Conservation (phyloP, 1,140 invertebrate species). For the Bombus impatiens region DNA sequence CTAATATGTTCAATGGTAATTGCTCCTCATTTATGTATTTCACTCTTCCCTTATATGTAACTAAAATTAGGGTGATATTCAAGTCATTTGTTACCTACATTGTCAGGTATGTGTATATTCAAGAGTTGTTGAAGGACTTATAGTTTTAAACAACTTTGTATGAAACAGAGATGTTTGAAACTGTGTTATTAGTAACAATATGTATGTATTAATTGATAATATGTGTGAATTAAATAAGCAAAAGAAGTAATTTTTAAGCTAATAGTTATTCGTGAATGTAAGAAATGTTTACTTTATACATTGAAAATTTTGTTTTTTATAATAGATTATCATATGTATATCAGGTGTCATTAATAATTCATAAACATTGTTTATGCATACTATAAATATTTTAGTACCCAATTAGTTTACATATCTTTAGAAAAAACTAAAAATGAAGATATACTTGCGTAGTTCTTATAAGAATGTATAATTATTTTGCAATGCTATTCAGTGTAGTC, state of each 20-base stretch:
- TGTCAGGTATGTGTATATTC: slow-evolving; percentile 14
- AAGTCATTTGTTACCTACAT: slow-evolving; percentile 1
- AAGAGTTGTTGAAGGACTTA: not conserved
- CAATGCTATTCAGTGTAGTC: slow-evolving; percentile 10
- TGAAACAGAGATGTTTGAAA: slow-evolving; percentile 5
- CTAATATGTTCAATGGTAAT: slow-evolving; percentile 31
- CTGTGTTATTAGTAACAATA: not conserved
- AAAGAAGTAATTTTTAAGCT: not conserved
- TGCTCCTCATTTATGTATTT: not conserved
- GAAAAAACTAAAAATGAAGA: not conserved
- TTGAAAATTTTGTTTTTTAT: not conserved
- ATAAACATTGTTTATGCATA: not conserved
- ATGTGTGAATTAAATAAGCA: not conserved
- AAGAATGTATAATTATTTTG: slow-evolving; percentile 11
- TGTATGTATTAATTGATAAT: not conserved
- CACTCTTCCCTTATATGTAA: not conserved
- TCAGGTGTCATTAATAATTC: not conserved
- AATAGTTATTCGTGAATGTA: not conserved
- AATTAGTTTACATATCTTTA: not conserved
- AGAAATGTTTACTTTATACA: not conserved
- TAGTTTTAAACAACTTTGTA: slow-evolving; percentile 26
- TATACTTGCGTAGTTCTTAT: slow-evolving; percentile 15
- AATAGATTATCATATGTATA: not conserved
- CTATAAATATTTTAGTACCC: slow-evolving; percentile 2
- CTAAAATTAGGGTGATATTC: not conserved